Evolutionary conservation across 2,888 invertebrate genomes (phyloP).

Genomic region (Drosophila niveifrons): DNA sequence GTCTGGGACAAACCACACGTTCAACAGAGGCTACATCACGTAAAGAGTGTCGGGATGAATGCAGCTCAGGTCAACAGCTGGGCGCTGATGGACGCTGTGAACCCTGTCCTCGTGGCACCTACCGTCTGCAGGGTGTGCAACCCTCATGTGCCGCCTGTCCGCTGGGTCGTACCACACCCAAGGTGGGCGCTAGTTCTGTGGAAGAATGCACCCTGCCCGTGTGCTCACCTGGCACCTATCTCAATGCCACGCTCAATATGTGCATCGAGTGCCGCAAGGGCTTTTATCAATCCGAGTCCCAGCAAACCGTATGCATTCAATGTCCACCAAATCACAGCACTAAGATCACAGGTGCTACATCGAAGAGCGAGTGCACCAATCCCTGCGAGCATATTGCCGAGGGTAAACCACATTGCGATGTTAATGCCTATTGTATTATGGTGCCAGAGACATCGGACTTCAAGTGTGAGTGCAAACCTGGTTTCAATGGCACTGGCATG

Average conservation of each 20-base stretch:
- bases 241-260: constrained; percentile 94
- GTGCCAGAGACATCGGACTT: constrained; percentile 93
- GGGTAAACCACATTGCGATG: constrained; percentile 94
- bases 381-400: constrained; percentile 92
- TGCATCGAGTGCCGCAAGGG: constrained; percentile 96
- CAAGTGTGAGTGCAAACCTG: constrained; percentile 96
- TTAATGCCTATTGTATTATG: constrained; percentile 94
- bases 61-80: constrained; percentile 91
- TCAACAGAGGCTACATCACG: constrained; percentile 95
- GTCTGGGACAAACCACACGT: constrained; percentile 95
- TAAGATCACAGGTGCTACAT: constrained; percentile 91
- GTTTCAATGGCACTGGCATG: constrained; percentile 95
- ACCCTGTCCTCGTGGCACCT: constrained; percentile 95
- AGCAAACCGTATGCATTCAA: constrained; percentile 93
- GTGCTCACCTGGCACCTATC: constrained; percentile 92
- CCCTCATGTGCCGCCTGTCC: constrained; percentile 96
- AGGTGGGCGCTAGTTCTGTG: constrained; percentile 92
- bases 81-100: constrained; percentile 96
- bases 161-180: constrained; percentile 94
- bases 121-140: constrained; percentile 94
- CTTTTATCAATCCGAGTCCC: constrained; percentile 94
- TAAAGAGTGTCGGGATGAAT: constrained; percentile 96
- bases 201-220: constrained; percentile 97
- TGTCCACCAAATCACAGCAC: constrained; percentile 97
- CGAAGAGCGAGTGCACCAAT: constrained; percentile 94